Base-by-base conservation (phyloP, 2,113 vertebrate species). In the Alligator sinensis region DNA sequence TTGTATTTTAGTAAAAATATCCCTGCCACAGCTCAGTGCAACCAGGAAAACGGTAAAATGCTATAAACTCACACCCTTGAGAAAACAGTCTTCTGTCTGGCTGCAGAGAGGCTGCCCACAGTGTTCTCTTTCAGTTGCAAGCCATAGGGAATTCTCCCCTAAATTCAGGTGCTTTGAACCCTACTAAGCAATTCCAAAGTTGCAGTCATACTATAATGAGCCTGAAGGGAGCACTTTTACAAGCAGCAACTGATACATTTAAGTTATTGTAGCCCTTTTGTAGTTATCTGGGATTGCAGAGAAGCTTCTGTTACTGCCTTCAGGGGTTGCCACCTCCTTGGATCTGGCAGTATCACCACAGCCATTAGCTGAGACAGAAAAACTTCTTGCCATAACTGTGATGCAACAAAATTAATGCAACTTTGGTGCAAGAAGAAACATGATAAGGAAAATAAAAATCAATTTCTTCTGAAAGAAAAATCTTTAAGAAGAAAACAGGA, bases 401-500 rank as follows among this genome's bases (percentile, higher is more conserved):
- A 2, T 3, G 75, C 60, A 77, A 63, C 6, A 62, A 30, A 38
- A 75, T 47, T 68, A 62, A 58, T 0, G 0, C 6, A 68, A 80
- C 28, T 85, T 78, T 70, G 82, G 81, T 15, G 5, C 54, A 80
- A 72, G 64, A 88, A 77, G 30, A 58, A 92, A 90, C 78, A 90
- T 93, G 87, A 75, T 11, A n/a, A 60, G 47, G 7, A 57, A 54
- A 87, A 59, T 28, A 4, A 47, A 2, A 6, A 0, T 10, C 6
- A 22, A 24, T 2, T 6, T n/a, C 21, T 14, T 28, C 27, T 3
- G 2, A 85, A 90, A 57, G n/a, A 90, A 85, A 82, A 2, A 63
- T 54, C n/a, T 81, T 38, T 79, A 75, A 90, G 63, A 91, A 94
- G 7, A 75, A 91, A 96, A 94, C 94, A 96, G 93, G 90, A 96